Evolutionary conservation across 2,888 invertebrate genomes (phyloP).

Genomic region (Autographa gamma): DNA sequence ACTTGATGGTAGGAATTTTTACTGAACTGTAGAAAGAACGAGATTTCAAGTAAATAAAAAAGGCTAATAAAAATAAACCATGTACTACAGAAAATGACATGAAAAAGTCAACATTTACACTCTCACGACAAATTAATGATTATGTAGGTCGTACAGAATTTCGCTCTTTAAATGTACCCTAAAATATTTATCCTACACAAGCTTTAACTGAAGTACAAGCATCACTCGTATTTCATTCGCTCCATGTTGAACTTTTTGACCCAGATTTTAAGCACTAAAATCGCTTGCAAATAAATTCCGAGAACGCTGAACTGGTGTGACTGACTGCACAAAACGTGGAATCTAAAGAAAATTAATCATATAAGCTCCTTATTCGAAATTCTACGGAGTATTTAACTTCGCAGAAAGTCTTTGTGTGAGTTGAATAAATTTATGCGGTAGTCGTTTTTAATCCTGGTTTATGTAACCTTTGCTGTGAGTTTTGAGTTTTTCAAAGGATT

Average conservation of each 20-base stretch:
- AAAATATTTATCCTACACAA: slow-evolving; percentile 10
- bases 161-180: not conserved
- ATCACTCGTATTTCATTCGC: slow-evolving; percentile 1
- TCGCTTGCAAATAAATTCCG: slow-evolving; percentile 18
- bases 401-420: slow-evolving; percentile 58
- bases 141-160: not conserved
- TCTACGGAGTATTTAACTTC: slow-evolving; percentile 45
- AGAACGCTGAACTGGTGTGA: slow-evolving; percentile 31
- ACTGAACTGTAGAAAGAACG: too few relatives aligned
- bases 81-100: too few relatives aligned
- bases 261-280: slow-evolving; percentile 5
- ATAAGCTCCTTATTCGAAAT: slow-evolving; percentile 68
- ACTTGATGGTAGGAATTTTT: too few relatives aligned
- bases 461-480: not conserved
- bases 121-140: not conserved
- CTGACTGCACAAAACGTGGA: slow-evolving; percentile 51
- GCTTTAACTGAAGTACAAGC: slow-evolving; percentile 10
- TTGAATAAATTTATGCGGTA: slow-evolving; percentile 53
- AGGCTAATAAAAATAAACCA: too few relatives aligned
- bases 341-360: slow-evolving; percentile 69
- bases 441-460: slow-evolving; percentile 23
- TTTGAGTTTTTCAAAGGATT: not conserved
- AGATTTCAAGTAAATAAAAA: too few relatives aligned
- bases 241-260: slow-evolving; percentile 3
- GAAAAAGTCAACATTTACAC: not conserved